Evolutionary conservation across 2,113 vertebrate genomes (phyloP).

Genomic region (Odobenus rosmarus): DNA sequence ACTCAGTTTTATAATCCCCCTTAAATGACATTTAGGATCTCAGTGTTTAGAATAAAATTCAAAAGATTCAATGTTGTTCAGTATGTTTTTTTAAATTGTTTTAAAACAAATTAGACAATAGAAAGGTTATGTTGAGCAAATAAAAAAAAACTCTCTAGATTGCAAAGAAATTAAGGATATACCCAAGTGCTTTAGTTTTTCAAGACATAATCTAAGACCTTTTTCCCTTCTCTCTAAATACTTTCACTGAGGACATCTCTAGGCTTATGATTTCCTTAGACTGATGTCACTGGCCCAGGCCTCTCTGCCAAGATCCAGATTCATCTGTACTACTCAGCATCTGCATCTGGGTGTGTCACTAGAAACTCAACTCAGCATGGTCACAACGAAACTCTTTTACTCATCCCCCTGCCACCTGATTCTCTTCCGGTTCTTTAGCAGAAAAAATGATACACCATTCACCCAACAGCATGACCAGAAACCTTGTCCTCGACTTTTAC

Average conservation of each 20-base stretch:
- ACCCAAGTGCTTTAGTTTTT: neutral
- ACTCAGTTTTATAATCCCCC: neutral
- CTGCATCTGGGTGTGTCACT: neutral
- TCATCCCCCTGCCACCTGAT: neutral
- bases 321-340: neutral
- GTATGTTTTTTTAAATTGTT: neutral
- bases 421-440: neutral
- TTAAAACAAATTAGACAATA: neutral
- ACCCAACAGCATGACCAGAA: neutral
- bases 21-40: neutral
- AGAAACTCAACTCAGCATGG: neutral
- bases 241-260: neutral
- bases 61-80: neutral
- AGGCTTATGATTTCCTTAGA: neutral
- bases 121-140: neutral
- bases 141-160: neutral
- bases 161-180: slow-evolving; percentile 6
- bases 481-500: neutral
- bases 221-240: neutral
- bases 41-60: slow-evolving; percentile 14
- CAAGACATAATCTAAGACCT: neutral
- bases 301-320: neutral
- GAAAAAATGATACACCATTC: neutral
- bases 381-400: neutral
- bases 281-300: neutral